Evolutionary conservation across 2,888 invertebrate genomes (phyloP).

Genomic region (Microctonus brassicae): DNA sequence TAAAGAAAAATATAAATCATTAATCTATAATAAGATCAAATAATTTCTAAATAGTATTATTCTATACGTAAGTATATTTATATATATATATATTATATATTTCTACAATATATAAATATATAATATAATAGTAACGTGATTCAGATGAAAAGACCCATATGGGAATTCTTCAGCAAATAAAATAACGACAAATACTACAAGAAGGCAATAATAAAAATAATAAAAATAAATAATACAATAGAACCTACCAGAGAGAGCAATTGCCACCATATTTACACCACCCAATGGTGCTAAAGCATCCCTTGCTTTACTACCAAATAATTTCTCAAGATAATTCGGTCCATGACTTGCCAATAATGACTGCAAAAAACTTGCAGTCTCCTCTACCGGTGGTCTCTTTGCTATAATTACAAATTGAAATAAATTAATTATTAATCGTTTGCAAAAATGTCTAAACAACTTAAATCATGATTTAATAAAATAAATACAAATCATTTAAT

Average conservation of each 20-base stretch:
- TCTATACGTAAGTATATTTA: too few relatives aligned
- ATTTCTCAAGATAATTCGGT: constrained; percentile 95
- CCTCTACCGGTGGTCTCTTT: constrained; percentile 96
- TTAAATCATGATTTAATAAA: not conserved
- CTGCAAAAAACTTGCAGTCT: constrained; percentile 94
- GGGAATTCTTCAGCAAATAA: not conserved
- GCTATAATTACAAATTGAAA: constrained; percentile 73
- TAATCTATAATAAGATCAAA: too few relatives aligned
- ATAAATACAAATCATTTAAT: too few relatives aligned
- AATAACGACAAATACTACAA: not conserved
- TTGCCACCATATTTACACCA: constrained; percentile 95
- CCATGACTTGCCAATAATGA: constrained; percentile 95
- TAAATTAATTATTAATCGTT: not conserved
- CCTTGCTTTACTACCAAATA: constrained; percentile 94
- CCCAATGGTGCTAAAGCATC: constrained; percentile 92
- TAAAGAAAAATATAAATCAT: too few relatives aligned
- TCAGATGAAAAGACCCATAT: not conserved
- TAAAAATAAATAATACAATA: not conserved
- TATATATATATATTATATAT: too few relatives aligned
- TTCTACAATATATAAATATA: constrained; percentile 1
- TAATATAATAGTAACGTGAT: not conserved
- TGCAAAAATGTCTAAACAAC: constrained; percentile 16
- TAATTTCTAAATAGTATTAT: not conserved
- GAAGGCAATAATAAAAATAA: not conserved
- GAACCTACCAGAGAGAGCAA: constrained; percentile 87